phyloP scores from a whole-genome alignment of 2,888 invertebrate species.

The Chaetogeoica ovagalla region DNA sequence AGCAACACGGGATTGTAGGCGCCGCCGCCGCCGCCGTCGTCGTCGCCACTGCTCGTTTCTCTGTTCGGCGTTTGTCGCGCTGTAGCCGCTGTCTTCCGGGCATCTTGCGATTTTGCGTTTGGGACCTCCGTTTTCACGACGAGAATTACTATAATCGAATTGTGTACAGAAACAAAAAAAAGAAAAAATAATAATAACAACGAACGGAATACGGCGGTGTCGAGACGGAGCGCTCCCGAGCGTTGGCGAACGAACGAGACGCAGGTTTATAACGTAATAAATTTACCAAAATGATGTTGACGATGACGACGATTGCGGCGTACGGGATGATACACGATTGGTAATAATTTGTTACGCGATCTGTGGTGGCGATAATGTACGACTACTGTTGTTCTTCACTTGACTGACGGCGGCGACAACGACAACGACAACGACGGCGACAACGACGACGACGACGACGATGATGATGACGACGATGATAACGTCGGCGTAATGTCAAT shows the following conservation, averaged over 20 bases:
- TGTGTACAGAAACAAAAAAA: background rate
- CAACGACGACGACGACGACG: background rate
- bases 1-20: background rate
- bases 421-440: background rate
- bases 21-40: background rate
- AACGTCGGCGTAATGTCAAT: background rate
- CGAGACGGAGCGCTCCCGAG: background rate
- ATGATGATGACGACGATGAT: background rate
- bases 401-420: background rate
- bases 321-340: too few species aligned
- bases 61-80: constrained; percentile 12
- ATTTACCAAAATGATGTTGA: too few species aligned
- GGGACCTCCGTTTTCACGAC: constrained; percentile 41
- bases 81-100: background rate
- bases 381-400: too few species aligned
- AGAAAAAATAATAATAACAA: too few species aligned
- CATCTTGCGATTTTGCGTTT: constrained; percentile 7
- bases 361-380: too few species aligned
- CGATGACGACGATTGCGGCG: too few species aligned
- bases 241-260: background rate
- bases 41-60: background rate
- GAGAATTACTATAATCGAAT: background rate
- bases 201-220: too few species aligned
- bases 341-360: too few species aligned
- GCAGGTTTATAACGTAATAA: too few species aligned